Evolutionary conservation across 2,888 invertebrate genomes (phyloP), one percentile per base, ranked within the genome.

Genomic region (Mimas tiliae): DNA sequence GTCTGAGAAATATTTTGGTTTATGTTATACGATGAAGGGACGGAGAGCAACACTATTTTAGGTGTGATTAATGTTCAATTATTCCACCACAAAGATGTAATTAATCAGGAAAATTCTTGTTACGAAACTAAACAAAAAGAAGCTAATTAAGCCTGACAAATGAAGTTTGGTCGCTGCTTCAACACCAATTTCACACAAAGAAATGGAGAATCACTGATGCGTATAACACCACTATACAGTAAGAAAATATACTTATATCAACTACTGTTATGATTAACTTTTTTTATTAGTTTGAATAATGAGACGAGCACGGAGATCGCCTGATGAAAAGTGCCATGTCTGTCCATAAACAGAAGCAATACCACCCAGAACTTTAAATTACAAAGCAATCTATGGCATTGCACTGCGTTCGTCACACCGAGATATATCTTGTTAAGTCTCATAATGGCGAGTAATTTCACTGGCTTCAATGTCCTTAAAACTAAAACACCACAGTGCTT

Each of bases 71-170:
- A 65, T 62, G 50, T 52, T 65, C 65, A 42, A 27, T 33, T 62
- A 65, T 65, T 65, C 19, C 47, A 16, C 66, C 64, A 62, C 47
- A 33, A 42, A 53, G 48, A 45, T 21, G 53, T 66, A 68, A 68
- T 68, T 64, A 68, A 67, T 65, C 52, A 67, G 62, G 45, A 65
- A 62, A 64, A 47, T 62, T 58, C 50, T 58, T 65, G 62, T 67
- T 63, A 48, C 65, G 47, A 51, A 53, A 64, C 64, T 62, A 66
- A 63, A 63, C 63, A 63, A 68, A 65, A 65, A 63, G 65, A 51
- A 65, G 42, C 55, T 66, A 67, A 67, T 67, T 68, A 68, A 63
- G 65, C 62, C 63, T 50, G 62, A 50, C 50, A 65, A 65, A 68
- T 55, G 53, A 67, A 63, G 62, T 66, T 63, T 66, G 45, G 58